Percentiles rank a stretch among this genome's conserved stretches.
These are phyloP conservation scores for Nibea albiflora DNA, from an alignment of 2,113 vertebrate species.

Conservation along the genomic window DNA sequence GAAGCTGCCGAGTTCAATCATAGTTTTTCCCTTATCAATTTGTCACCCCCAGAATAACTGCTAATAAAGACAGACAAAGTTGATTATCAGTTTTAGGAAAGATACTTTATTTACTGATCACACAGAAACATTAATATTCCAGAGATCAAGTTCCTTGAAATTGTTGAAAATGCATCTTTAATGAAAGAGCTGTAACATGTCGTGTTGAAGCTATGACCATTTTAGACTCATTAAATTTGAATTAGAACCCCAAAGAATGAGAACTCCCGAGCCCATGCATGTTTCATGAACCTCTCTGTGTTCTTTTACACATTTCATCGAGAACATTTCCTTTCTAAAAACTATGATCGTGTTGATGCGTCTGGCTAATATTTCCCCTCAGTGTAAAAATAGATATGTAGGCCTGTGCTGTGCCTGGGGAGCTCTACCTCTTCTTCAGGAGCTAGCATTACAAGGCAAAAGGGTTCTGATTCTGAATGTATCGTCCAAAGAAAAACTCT, in stretches of 20 bases:
- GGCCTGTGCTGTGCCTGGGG: not conserved
- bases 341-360: not conserved
- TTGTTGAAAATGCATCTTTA: constrained; percentile 60
- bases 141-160: constrained; percentile 10
- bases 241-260: constrained; percentile 40
- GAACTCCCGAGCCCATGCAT: constrained; percentile 39
- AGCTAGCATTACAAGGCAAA: not conserved
- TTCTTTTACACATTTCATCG: not conserved
- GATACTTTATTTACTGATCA: constrained; percentile 22
- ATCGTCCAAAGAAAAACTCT: constrained; percentile 15
- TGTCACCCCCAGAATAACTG: not conserved
- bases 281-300: constrained; percentile 54
- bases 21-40: not conserved
- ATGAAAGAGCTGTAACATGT: constrained; percentile 55
- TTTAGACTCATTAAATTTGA: constrained; percentile 61
- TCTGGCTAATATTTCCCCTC: not conserved
- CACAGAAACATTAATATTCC: constrained; percentile 28
- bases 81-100: not conserved
- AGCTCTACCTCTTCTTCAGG: not conserved
- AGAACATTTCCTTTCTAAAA: constrained; percentile 27
- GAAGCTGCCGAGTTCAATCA: not conserved
- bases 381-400: constrained; percentile 1
- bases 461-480: not conserved
- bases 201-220: constrained; percentile 22
- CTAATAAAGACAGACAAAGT: constrained; percentile 4